phyloP scores from a whole-genome alignment of 1,140 invertebrate species.

The Rhopalosiphum maidis region DNA sequence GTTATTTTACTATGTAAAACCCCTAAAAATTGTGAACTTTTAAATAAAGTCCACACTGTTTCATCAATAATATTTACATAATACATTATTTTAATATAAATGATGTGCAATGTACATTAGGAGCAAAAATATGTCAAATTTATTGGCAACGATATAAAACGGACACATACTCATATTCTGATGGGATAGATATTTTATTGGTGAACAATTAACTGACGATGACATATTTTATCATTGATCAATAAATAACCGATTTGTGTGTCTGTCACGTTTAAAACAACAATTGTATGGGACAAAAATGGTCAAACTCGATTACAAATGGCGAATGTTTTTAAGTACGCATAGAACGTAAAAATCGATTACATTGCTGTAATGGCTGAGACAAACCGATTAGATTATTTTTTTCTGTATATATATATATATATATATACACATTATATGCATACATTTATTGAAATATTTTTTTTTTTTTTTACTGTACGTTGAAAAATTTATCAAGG shows the following conservation, averaged over 20 bases:
- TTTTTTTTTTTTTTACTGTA: neutral
- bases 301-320: slow-evolving; percentile 34
- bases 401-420: neutral
- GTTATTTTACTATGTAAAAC: no score
- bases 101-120: neutral
- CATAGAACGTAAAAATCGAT: slow-evolving; percentile 43
- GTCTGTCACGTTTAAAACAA: slow-evolving; percentile 46
- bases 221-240: slow-evolving; percentile 50
- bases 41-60: neutral
- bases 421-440: neutral
- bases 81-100: neutral
- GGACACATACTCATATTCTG: neutral
- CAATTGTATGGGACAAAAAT: slow-evolving; percentile 26
- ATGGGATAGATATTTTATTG: slow-evolving; percentile 18
- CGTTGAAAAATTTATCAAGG: neutral
- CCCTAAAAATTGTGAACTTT: no score
- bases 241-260: slow-evolving; percentile 45
- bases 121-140: neutral
- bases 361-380: neutral
- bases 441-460: slow-evolving; percentile 14
- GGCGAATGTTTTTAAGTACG: slow-evolving; percentile 44
- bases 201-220: slow-evolving; percentile 37
- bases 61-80: neutral
- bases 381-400: neutral
- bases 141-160: neutral